Conservation (phyloP, 2,888 invertebrate genomes). For the Gisinianus flammeolus region DNA sequence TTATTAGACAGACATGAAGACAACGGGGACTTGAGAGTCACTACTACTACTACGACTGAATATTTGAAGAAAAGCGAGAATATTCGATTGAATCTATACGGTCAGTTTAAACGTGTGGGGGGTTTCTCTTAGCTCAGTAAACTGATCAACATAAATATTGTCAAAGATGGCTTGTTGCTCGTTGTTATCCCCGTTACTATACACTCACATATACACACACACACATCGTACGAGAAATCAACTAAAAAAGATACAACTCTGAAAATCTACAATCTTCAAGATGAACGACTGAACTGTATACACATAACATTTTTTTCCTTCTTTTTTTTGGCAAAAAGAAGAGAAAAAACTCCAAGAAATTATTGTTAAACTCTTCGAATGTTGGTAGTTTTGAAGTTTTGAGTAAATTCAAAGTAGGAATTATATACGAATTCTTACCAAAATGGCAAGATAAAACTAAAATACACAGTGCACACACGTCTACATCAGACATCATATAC, state of each 20-base stretch:
- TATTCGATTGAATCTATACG: background rate
- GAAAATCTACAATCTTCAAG: too few species aligned
- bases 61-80: background rate
- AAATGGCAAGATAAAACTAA: slow-evolving; percentile 2
- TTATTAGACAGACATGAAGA: too few species aligned
- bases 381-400: too few species aligned
- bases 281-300: too few species aligned
- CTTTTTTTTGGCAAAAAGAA: too few species aligned
- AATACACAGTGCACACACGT: background rate
- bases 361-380: background rate
- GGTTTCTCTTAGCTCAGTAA: background rate
- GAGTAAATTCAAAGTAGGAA: background rate
- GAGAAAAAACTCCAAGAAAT: background rate
- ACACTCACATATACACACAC: slow-evolving; percentile 3
- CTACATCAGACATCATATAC: background rate
- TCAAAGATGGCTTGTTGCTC: too few species aligned
- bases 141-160: background rate
- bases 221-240: background rate
- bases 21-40: too few species aligned
- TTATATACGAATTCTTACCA: background rate
- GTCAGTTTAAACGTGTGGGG: slow-evolving; percentile 22
- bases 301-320: background rate
- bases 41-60: too few species aligned
- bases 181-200: background rate
- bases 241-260: background rate